Evolutionary conservation across 2,888 invertebrate genomes (phyloP).

Genomic region (Mythimna vitellina): DNA sequence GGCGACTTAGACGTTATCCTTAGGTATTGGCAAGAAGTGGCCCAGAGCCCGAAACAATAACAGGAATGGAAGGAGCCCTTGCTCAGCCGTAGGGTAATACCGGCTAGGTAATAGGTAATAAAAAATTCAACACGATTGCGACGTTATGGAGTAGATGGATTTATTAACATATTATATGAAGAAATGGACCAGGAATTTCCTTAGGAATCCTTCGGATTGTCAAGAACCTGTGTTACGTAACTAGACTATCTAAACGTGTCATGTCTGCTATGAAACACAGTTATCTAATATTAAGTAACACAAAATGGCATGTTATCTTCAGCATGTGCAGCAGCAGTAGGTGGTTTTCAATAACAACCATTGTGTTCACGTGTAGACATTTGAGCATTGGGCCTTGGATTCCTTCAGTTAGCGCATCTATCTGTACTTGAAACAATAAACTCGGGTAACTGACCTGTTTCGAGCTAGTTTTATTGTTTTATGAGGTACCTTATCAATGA

Average conservation of each 20-base stretch:
- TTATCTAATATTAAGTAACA: constrained; percentile 1
- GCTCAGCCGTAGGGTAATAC: too few relatives aligned
- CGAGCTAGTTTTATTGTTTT: constrained; percentile 2
- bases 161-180: background rate
- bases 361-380: background rate
- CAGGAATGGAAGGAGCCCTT: too few relatives aligned
- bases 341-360: background rate
- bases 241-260: background rate
- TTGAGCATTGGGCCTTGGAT: background rate
- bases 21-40: too few relatives aligned
- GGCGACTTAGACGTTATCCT: too few relatives aligned
- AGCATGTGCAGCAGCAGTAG: background rate
- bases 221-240: background rate
- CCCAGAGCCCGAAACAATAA: too few relatives aligned
- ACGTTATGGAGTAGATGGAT: background rate
- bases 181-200: background rate
- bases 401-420: background rate
- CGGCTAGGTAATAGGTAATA: too few relatives aligned
- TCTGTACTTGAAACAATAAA: constrained; percentile 7
- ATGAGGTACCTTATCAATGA: background rate
- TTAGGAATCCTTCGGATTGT: background rate
- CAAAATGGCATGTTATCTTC: background rate
- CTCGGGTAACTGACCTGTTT: background rate
- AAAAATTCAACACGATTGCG: background rate
- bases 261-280: background rate